Evolutionary conservation across 2,113 vertebrate genomes (phyloP), one percentile per base, ranked within the genome.

Genomic region (Ciconia maguari): DNA sequence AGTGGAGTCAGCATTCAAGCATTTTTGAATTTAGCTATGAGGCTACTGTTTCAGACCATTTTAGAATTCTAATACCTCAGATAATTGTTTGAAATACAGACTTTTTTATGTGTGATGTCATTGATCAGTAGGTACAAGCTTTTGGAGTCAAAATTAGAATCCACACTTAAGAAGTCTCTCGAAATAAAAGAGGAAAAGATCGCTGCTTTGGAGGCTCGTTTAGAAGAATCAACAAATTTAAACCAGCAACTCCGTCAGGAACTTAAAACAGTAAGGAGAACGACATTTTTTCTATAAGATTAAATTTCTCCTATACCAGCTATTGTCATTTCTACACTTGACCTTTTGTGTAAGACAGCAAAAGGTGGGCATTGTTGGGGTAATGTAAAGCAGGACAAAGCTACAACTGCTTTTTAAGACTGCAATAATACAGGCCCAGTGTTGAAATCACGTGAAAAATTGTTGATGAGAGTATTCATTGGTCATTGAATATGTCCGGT

Each of bases 131-230:
- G 99, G 94, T 99, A 99, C 95, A 99, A 98, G 96, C 98, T 99
- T 95, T 97, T 99, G 97, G 99, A 99, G 98, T 99, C 98, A 65
- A 99, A 99, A 95, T 98, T 99, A 94, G 99, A 99, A 98, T 99
- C 99, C 3, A 99, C 99, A 1, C 97, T 99, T 77, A 99, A 99
- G 95, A 99, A 99, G 61, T 99, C 99, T 26, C 97, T 99, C 55
- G 99, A 99, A 98, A 99, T 99, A 91, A 99, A 99, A 97, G 99
- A 99, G 98, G 99, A 99, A 98, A 99, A 99, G 98, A 99, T 99
- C 70, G 99, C 99, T 60, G 99, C 99, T 93, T 97, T 99, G 69
- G 99, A 99, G 97, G 99, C 99, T 96, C 98, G 99, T 96, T 98
- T 99, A 95, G 99, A 99, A 97, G 99, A 99, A 96, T 99, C 99